Evolutionary conservation across 2,888 invertebrate species (phyloP), one percentile per base, ranked within the genome.

Genomic region (Lithophane ornitopus): DNA sequence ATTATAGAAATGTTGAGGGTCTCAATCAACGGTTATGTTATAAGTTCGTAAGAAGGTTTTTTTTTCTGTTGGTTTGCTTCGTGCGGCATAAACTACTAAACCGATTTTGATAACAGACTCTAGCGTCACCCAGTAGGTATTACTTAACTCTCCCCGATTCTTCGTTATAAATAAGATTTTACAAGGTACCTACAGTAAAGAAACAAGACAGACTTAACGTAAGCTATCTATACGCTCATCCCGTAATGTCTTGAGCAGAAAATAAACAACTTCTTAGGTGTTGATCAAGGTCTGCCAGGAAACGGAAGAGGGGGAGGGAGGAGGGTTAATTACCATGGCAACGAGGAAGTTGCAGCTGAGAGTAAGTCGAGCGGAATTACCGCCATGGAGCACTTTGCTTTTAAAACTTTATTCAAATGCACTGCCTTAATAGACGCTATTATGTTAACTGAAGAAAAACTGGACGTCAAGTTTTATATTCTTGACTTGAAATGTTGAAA

Each of bases 341-440:
- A 63, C 77, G 78, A 39, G 54, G 41, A 78, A 84, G 78, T 70
- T 65, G 69, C 61, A 75, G 84, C 74, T 65, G 74, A 52, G 65
- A 65, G 72, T 56, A 46, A 79, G 74, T 62, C 70, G 71, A 65
- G 75, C 70, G 72, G 69, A 74, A 70, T 69, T 62, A 19, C 70
- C 76, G 74, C 76, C 80, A 67, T 78, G 54, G 65, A 80, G 76
- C 74, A 85, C 86, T 86, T 78, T 49, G 77, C 86, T 81, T 79
- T 85, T 76, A 85, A 86, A 86, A 86, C 76, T 83, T 86, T 74
- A 70, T 82, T 82, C 66, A 76, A 82, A 81, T 81, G 84, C 72
- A 54, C 59, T 68, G 75, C 77, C 73, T 72, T 85, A 72, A 85
- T 86, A 78, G 82, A 74, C 72, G 73, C 82, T 79, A 79, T 86